A percentile compares a stretch with the other conserved stretches of the same genome.
Conservation (phyloP, 2,113 vertebrate species). For the Platichthys stellatus region DNA sequence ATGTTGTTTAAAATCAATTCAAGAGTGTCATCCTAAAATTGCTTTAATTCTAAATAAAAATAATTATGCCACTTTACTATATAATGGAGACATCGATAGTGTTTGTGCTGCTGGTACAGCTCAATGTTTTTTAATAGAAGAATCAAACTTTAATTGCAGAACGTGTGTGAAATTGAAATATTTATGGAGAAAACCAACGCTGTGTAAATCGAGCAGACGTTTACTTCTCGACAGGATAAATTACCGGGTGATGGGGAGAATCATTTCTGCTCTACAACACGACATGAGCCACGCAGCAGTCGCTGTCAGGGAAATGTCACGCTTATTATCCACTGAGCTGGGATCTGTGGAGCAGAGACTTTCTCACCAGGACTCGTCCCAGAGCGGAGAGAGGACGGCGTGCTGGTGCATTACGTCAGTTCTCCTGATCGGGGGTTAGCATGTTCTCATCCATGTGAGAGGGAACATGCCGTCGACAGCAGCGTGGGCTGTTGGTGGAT, state of each 20-base stretch:
- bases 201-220: neutral
- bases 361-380: neutral
- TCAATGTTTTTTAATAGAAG: too few relatives aligned
- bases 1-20: too few relatives aligned
- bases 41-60: too few relatives aligned
- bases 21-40: too few relatives aligned
- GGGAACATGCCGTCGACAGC: conserved; percentile 9
- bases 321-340: neutral
- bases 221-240: neutral
- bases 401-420: neutral
- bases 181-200: neutral
- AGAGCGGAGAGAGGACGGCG: neutral
- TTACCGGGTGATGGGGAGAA: conserved; percentile 1
- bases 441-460: conserved; percentile 39
- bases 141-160: too few relatives aligned
- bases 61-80: too few relatives aligned
- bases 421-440: conserved; percentile 16
- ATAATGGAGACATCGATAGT: too few relatives aligned
- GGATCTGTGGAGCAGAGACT: neutral
- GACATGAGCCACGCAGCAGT: neutral
- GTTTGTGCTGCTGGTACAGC: too few relatives aligned
- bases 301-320: neutral
- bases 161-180: neutral
- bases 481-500: conserved; percentile 47
- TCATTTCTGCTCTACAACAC: conserved; percentile 2